Conservation (phyloP, 2,113 vertebrate genomes). For the Hydrochoerus hydrochaeris region DNA sequence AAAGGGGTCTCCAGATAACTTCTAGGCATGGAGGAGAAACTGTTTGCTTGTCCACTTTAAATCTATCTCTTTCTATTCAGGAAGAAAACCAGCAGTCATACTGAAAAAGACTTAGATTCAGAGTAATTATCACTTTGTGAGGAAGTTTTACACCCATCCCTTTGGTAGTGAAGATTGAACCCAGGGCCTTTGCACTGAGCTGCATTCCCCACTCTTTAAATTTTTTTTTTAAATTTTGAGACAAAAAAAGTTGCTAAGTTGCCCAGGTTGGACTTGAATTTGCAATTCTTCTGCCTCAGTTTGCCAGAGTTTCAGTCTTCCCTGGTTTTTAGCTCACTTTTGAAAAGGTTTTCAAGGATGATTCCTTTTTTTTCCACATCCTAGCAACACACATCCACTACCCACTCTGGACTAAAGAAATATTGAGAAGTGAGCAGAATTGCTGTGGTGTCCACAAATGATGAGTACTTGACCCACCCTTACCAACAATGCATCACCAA, state of each 20-base stretch:
- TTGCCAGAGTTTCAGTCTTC: neutral
- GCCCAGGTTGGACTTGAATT: neutral
- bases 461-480: neutral
- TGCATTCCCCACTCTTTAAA: neutral
- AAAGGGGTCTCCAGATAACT: neutral
- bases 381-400: neutral
- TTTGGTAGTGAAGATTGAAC: neutral
- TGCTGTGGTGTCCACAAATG: neutral
- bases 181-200: neutral
- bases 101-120: neutral
- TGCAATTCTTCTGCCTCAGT: neutral
- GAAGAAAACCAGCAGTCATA: neutral
- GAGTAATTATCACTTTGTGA: neutral
- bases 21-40: neutral
- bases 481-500: fast-evolving
- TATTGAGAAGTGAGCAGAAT: neutral
- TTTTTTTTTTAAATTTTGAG: neutral
- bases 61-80: neutral
- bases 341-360: neutral
- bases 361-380: neutral
- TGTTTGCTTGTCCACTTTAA: neutral
- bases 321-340: neutral
- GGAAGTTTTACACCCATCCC: neutral
- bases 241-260: neutral
- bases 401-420: neutral